phyloP scores from a whole-genome alignment of 92 coral and sea anemone species.

The Zoanthus gigantus region DNA sequence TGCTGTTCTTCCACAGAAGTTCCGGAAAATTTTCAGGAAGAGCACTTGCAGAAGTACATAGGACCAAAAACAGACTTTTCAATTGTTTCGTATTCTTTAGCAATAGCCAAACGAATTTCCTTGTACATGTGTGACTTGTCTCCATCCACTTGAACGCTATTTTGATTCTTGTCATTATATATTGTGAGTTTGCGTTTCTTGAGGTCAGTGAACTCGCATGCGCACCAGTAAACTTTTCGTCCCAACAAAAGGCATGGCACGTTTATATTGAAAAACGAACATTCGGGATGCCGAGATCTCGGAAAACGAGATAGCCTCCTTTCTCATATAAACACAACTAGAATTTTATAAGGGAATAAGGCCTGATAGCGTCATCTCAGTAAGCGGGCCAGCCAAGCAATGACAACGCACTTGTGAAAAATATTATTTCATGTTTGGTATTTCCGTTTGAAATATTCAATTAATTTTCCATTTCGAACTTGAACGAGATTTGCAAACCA shows the following conservation, averaged over 20 bases:
- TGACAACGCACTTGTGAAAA: too few species aligned
- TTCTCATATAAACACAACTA: too few species aligned
- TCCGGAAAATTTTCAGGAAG: not conserved
- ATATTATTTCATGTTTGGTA: too few species aligned
- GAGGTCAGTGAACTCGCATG: constrained; percentile 16
- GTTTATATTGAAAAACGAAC: not conserved
- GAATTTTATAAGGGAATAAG: too few species aligned
- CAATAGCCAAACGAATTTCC: not conserved
- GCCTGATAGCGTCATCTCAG: too few species aligned
- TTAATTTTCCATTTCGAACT: too few species aligned
- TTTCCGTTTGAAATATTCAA: too few species aligned
- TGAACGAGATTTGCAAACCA: too few species aligned
- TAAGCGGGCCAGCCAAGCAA: too few species aligned
- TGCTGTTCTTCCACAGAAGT: constrained; percentile 49
- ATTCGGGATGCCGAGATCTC: not conserved
- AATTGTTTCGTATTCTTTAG: not conserved
- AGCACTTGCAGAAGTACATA: constrained; percentile 3
- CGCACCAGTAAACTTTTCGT: not conserved
- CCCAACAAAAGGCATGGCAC: not conserved
- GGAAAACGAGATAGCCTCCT: not conserved
- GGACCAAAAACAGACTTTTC: constrained; percentile 54
- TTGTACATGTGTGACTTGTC: not conserved
- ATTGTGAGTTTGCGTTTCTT: constrained; percentile 3
- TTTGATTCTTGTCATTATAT: not conserved
- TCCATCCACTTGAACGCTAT: not conserved